These are phyloP conservation scores for Germaria angustata DNA, from an alignment of 2,888 invertebrate species.

Conservation along the genomic window DNA sequence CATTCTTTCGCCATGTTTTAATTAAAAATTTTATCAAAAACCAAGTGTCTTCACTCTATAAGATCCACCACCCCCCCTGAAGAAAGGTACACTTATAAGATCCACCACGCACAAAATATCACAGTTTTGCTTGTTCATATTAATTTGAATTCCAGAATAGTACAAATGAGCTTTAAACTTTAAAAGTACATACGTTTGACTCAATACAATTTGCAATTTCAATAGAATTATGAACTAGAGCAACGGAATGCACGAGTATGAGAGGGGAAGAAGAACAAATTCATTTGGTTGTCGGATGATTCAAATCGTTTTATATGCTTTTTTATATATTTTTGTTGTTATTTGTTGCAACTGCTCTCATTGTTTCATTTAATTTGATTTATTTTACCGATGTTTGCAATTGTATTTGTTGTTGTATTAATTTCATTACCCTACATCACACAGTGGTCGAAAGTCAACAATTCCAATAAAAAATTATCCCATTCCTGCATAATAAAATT, in stretches of 20 bases:
- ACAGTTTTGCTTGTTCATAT: too few relatives aligned
- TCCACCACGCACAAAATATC: too few relatives aligned
- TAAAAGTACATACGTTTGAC: not conserved
- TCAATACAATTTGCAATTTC: not conserved
- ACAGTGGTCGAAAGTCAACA: not conserved
- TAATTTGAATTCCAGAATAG: too few relatives aligned
- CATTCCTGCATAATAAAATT: too few relatives aligned
- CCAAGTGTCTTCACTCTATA: too few relatives aligned
- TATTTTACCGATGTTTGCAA: constrained; percentile 51
- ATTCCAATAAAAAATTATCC: too few relatives aligned
- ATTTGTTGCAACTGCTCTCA: constrained; percentile 23
- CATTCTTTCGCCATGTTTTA: too few relatives aligned
- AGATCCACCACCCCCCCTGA: too few relatives aligned
- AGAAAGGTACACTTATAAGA: too few relatives aligned
- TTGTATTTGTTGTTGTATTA: constrained; percentile 30
- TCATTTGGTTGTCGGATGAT: not conserved
- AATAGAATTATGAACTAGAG: not conserved
- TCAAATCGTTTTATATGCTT: not conserved
- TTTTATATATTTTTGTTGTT: constrained; percentile 9
- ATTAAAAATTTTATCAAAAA: too few relatives aligned
- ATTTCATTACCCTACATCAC: not conserved
- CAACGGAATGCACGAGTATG: not conserved
- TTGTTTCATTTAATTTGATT: constrained; percentile 63
- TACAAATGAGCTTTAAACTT: not conserved
- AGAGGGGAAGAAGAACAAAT: too few relatives aligned